Evolutionary conservation across 2,888 invertebrate genomes (phyloP), one percentile per base, ranked within the genome.

Genomic region (Diplolepis rosae): DNA sequence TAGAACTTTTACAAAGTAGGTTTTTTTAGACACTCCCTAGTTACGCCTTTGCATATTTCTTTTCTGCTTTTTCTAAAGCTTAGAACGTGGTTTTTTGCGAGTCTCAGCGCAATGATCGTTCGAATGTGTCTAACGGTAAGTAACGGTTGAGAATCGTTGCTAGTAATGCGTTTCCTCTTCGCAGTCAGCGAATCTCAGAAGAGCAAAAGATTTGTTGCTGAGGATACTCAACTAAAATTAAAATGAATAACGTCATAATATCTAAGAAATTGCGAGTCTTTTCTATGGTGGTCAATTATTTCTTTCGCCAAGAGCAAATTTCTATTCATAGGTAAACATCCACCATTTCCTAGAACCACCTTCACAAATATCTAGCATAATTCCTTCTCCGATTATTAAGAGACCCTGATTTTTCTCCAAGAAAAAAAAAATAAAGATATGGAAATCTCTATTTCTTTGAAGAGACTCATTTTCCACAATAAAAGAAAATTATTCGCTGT

Each of bases 91-190:
- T 35, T 61, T 56, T 61, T 61, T 35, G 56, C 56, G 13, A 61
- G 22, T 61, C 24, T 2, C 13, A 24, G 22, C 24, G n/a, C 4
- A 61, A 61, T 61, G 35, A 35, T 61, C 3, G 24, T 24, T 61
- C 22, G 5, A 61, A 66, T 70, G 51, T 65, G 69, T 67, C 66
- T 71, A 73, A 73, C 73, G 71, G 73, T 73, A 61, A 71, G 56
- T 73, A 73, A 71, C 73, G 73, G 71, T 71, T 67, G 69, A 15
- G 69, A 66, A 71, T 73, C 65, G 66, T 67, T 68, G 39, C 39
- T 45, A 54, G 22, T 56, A 50, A 65, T 50, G 35, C 67, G 61
- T 67, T 68, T 68, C 69, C 66, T 71, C 70, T 24, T 56, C 28
- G 35, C 24, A 65, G 30, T 24, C 56, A 22, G 56, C 39, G 42